Base-by-base conservation (phyloP, 2,797 vertebrate species). In the Lophius americanus region DNA sequence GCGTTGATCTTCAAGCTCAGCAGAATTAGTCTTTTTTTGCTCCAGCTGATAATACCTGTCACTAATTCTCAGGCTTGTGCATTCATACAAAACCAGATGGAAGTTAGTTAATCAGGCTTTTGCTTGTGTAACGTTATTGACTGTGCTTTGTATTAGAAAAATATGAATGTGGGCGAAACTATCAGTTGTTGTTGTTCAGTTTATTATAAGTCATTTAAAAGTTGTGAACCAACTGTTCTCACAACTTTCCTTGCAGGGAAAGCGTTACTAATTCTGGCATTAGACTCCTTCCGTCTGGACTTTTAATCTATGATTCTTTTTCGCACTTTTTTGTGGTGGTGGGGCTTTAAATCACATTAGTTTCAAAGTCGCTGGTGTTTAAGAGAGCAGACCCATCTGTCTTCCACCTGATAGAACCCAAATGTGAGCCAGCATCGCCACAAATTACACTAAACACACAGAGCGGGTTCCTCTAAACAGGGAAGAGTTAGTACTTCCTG, bases 1-100 rank as follows among this genome's bases (percentile, higher is more conserved):
- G 61, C 37, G 86, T 83, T 84, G 87, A 90, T 60, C 77, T 84
- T 58, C 4, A 12, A 76, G 82, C 75, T 79, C 73, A 11, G 77
- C 79, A 76, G 82, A 91, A 90, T 88, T 82, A 76, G 66, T 65
- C 60, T 56, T 83, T 86, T 91, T 82, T 89, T 65, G 59, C 87
- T 83, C 51, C 13, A 1, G 47, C 86, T 85, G 5, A 86, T 92
- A 83, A 58, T 54, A 50, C 60, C 41, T 44, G 64, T 74, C 66
- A 9, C 52, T 32, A 57, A 60, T 70, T 50, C 42, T 64, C 55
- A 56, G 59, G 48, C 41, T 8, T 9, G 39, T 47, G 14, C 64
- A 60, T 9, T 50, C 43, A 51, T 33, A 41, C 54, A 53, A 64
- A 56, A 58, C 23, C 66, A 70, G 53, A 64, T 47, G 64, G 38